Evolutionary conservation across 1,140 invertebrate genomes (phyloP), one percentile per base, ranked within the genome.

Genomic region (Magallana ariakensis): DNA sequence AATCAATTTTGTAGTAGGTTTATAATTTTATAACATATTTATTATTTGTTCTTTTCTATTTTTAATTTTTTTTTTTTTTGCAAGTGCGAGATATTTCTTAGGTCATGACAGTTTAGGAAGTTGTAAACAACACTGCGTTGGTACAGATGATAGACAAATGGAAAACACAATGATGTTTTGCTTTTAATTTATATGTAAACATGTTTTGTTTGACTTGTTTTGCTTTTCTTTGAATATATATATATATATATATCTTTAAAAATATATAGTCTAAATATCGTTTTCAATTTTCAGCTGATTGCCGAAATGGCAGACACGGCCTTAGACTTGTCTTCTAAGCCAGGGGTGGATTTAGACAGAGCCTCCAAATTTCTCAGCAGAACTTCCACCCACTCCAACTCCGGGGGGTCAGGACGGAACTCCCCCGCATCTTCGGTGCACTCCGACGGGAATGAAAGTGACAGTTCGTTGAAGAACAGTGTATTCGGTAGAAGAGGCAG

Each of bases 261-360:
- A 46, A 5, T 46, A 46, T 46, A 46, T 5, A 46, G 7, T 4
- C 19, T 62, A 16, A 8, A 83, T 55, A 54, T 56, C 33, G 11
- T 16, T 75, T 53, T 54, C 56, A 16, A 55, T 26, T 55, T 75
- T n/a, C 66, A 75, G 56, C 46, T n/a, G 55, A 46, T 81, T 57
- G 58, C 70, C 22, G 87, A 89, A 9, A 92, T 93, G 91, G 88
- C 90, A 66, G 92, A 93, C 13, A 89, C 90, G 46, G 92, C 91
- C 19, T 83, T 93, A 33, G 92, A 93, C 87, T 87, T 93, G 70
- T 92, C 92, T 5, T 85, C 89, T 57, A 92, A 90, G 84, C 90
- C 85, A 11, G 83, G 75, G 53, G 7, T 80, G 15, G 70, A 60
- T 46, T 60, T 85, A 6, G 81, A 83, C 53, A 22, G 58, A 55